A percentile compares a stretch with the other conserved stretches of the same genome.
Conservation (phyloP, 2,888 invertebrate species). For the Scaptodrosophila latifasciaeformis region DNA sequence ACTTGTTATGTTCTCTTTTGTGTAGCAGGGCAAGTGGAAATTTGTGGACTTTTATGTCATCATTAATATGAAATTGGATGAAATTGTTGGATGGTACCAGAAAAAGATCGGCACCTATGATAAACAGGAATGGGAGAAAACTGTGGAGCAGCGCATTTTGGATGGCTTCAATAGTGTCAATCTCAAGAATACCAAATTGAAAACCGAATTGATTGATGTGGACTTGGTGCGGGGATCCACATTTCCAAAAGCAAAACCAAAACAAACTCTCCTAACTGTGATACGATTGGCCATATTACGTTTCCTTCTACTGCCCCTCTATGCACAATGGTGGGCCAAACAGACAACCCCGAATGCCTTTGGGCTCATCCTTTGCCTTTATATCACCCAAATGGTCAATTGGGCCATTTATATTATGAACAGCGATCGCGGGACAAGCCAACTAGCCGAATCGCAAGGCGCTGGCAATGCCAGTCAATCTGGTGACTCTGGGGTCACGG, state of each 20-base stretch:
- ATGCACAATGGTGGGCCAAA: slow-evolving; percentile 91
- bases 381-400: slow-evolving; percentile 81
- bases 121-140: slow-evolving; percentile 97
- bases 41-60: slow-evolving; percentile 57
- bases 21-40: slow-evolving; percentile 36
- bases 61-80: slow-evolving; percentile 75
- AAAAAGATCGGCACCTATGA: slow-evolving; percentile 97
- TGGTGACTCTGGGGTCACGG: slow-evolving; percentile 14
- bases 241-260: slow-evolving; percentile 96
- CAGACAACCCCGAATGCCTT: slow-evolving; percentile 89
- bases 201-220: slow-evolving; percentile 95
- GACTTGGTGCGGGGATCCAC: slow-evolving; percentile 97
- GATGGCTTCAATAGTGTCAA: slow-evolving; percentile 89
- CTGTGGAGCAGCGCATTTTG: slow-evolving; percentile 92
- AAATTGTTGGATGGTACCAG: slow-evolving; percentile 81
- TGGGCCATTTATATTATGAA: slow-evolving; percentile 75
- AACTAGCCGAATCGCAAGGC: slow-evolving; percentile 16
- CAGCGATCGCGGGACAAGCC: slow-evolving; percentile 65
- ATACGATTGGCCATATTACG: slow-evolving; percentile 88
- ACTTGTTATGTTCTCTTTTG: no score
- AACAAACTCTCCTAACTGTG: slow-evolving; percentile 90
- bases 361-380: slow-evolving; percentile 84
- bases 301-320: slow-evolving; percentile 88
- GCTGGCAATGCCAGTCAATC: slow-evolving; percentile 1
- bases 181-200: slow-evolving; percentile 85